These are phyloP conservation scores for Morpho deidamia DNA, from an alignment of 2,888 invertebrate genomes.

Conservation along the genomic window DNA sequence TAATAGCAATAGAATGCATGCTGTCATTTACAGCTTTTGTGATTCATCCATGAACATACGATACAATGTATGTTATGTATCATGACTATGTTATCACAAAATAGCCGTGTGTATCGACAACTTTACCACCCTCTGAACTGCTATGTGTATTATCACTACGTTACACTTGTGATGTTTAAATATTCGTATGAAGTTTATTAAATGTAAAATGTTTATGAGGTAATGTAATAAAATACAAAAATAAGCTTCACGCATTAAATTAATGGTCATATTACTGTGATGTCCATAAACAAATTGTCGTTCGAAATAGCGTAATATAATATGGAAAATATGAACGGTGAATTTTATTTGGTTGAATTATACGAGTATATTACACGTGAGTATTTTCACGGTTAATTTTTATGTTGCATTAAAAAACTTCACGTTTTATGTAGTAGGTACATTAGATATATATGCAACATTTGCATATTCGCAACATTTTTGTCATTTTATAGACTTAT, in stretches of 20 bases:
- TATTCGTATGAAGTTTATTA: conserved; percentile 20
- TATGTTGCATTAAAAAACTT: not conserved
- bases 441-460: too few species aligned
- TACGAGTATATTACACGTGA: conserved; percentile 4
- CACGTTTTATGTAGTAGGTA: too few species aligned
- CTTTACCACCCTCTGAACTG: too few species aligned
- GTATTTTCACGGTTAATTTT: conserved; percentile 27
- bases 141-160: not conserved
- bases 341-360: conserved; percentile 12
- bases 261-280: conserved; percentile 12
- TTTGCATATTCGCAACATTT: not conserved
- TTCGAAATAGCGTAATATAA: conserved; percentile 4
- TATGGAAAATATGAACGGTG: conserved; percentile 4
- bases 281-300: conserved; percentile 4
- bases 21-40: too few species aligned
- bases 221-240: conserved; percentile 16
- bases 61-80: too few species aligned
- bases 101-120: too few species aligned
- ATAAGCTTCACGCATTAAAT: conserved; percentile 10
- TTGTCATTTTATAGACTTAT: not conserved
- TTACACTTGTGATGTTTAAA: conserved; percentile 13
- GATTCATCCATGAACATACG: too few species aligned
- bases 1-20: too few species aligned
- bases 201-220: conserved; percentile 15
- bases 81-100: too few species aligned